These are phyloP conservation scores for Heliconius erato DNA, from an alignment of 2,888 invertebrate species.

Conservation along the genomic window DNA sequence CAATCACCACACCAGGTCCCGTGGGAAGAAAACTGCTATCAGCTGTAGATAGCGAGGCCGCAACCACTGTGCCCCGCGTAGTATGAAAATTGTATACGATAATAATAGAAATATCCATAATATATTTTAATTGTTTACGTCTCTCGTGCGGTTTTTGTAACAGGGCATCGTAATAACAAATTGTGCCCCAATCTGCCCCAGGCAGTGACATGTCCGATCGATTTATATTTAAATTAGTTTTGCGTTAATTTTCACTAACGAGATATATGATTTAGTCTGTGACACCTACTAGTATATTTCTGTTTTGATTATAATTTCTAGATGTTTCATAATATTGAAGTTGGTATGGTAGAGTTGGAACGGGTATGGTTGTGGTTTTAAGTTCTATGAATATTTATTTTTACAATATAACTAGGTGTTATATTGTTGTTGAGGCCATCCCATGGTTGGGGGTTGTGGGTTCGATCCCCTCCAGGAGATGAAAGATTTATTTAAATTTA, in stretches of 20 bases:
- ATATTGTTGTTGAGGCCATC: too few relatives aligned
- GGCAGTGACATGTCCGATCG: slow-evolving; percentile 65
- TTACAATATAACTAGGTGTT: too few relatives aligned
- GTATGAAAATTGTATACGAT: slow-evolving; percentile 63
- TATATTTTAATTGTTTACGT: slow-evolving; percentile 74
- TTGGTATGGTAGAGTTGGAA: background rate
- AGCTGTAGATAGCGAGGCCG: slow-evolving; percentile 67
- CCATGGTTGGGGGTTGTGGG: too few relatives aligned
- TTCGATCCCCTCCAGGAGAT: too few relatives aligned
- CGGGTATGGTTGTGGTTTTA: background rate
- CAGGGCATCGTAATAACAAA: slow-evolving; percentile 71
- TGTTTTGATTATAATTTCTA: background rate
- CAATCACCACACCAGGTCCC: slow-evolving; percentile 62
- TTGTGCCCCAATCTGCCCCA: slow-evolving; percentile 55
- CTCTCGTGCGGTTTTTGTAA: slow-evolving; percentile 72
- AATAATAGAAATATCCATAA: slow-evolving; percentile 60
- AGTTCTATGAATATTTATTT: background rate
- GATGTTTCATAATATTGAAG: background rate
- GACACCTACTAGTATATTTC: background rate
- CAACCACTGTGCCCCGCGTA: slow-evolving; percentile 59
- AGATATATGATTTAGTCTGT: slow-evolving; percentile 31
- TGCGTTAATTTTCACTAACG: slow-evolving; percentile 54
- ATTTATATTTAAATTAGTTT: slow-evolving; percentile 74
- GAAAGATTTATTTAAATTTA: too few relatives aligned
- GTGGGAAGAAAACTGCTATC: slow-evolving; percentile 81